Base-by-base conservation (phyloP, 2,113 vertebrate species). In the Forbesichthys papilliferus region DNA sequence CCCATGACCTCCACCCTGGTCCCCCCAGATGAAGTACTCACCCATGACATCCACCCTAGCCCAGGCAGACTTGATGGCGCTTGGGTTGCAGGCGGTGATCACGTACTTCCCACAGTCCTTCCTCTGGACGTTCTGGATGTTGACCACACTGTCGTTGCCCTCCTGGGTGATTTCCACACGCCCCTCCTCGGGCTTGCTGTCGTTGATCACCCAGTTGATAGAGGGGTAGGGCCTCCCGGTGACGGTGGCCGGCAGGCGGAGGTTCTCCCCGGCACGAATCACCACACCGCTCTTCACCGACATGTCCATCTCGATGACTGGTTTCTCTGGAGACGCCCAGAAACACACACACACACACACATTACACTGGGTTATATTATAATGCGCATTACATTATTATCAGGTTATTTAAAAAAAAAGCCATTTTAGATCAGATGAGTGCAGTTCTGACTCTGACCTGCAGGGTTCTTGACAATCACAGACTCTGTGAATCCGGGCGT, bases 91-190 rank as follows among this genome's bases (percentile, higher is more conserved):
- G 42, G 94, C 98, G 70, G 94, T 95, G 76, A 99, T 96, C 59
- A 92, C 67, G 0, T 98, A 99, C 94, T 94, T 96, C 68, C 96
- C 98, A 12, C 92, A 92, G 82, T 99, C 96, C 86, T 95, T 95
- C 89, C 98, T 95, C 74, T 95, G 77, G 62, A 90, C 88, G 18
- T 92, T 92, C 73, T 93, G 93, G 76, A 99, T 93, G 14, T 86
- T 87, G 65, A 97, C 64, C 13, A 94, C 92, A 69, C 95, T 97
- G 71, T 93, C 91, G 48, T 94, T 93, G 76, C 95, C 96, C 9
- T 96, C 94, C 69, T 94, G 94, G 86, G 97, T 78, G 60, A 91
- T 93, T 82, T 93, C 89, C 80, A 91, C 90, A 20, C 93, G 88
- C 0, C 96, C 94, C 90, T 97, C 96, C 64, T 99, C 95, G 13